Evolutionary conservation across 2,888 invertebrate species (phyloP).

Genomic region (Napeogenes sylphis): DNA sequence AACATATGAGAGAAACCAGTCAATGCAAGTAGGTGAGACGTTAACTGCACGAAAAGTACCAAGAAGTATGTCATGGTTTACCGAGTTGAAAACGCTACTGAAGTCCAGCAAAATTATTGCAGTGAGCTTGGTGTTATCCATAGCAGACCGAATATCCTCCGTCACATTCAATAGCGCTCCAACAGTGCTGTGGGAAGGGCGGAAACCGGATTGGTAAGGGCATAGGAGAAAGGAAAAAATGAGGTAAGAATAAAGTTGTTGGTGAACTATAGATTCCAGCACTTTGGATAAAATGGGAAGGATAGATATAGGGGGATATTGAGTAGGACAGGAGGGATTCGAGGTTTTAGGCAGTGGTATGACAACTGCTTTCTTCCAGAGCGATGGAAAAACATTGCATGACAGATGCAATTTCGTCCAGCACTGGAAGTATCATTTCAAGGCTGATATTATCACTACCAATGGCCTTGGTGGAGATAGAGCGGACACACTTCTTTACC

Average conservation of each 20-base stretch:
- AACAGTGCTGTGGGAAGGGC: slow-evolving; percentile 20
- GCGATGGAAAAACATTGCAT: slow-evolving; percentile 10
- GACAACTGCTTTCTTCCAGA: slow-evolving; percentile 38
- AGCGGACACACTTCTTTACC: no score
- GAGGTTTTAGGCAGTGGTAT: slow-evolving; percentile 10
- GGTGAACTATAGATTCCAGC: slow-evolving; percentile 12
- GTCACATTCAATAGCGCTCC: slow-evolving; percentile 24
- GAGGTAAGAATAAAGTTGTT: slow-evolving; percentile 6
- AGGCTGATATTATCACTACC: no score
- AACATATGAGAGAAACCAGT: slow-evolving; percentile 1
- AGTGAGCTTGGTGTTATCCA: slow-evolving; percentile 8
- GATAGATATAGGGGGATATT: slow-evolving; percentile 1
- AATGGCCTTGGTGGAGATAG: no score
- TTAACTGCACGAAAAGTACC: slow-evolving; percentile 2
- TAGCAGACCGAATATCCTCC: slow-evolving; percentile 14
- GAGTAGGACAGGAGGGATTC: slow-evolving; percentile 1
- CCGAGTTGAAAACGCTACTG: slow-evolving; percentile 2
- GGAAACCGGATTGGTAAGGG: slow-evolving; percentile 13
- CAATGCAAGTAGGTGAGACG: background rate
- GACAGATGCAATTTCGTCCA: slow-evolving; percentile 9
- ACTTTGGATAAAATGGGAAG: slow-evolving; percentile 25
- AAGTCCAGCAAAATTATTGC: slow-evolving; percentile 6
- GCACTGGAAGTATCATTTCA: no score
- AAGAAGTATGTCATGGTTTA: background rate
- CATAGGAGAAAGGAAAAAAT: background rate